Conservation (phyloP, 2,888 invertebrate species). For the Agrotis segetum region DNA sequence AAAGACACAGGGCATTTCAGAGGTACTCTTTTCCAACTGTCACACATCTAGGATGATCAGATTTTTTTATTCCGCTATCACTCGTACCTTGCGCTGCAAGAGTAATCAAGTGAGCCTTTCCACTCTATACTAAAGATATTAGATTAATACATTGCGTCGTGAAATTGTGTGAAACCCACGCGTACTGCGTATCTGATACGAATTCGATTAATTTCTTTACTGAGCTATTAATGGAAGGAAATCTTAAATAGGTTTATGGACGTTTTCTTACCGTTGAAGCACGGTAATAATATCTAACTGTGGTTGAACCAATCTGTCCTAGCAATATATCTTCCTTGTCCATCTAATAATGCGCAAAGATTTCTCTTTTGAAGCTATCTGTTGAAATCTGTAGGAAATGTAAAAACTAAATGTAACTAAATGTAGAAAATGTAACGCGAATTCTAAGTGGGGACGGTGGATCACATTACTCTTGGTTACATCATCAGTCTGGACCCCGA, state of each 20-base stretch:
- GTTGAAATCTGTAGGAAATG: not conserved
- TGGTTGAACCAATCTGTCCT: not conserved
- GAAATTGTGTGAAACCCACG: slow-evolving; percentile 37
- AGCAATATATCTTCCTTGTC: not conserved
- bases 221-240: not conserved
- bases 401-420: no score
- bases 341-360: not conserved
- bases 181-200: slow-evolving; percentile 1
- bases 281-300: no score
- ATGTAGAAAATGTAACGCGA: no score
- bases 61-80: slow-evolving; percentile 5
- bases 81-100: slow-evolving; percentile 13
- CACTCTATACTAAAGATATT: slow-evolving; percentile 44
- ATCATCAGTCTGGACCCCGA: no score
- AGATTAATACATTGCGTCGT: slow-evolving; percentile 43
- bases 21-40: not conserved
- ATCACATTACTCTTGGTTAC: no score
- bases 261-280: not conserved
- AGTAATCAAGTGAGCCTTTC: slow-evolving; percentile 52
- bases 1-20: not conserved
- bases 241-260: not conserved
- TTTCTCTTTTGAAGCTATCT: not conserved
- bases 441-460: no score
- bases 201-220: slow-evolving; percentile 12
- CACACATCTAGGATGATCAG: no score